These are phyloP conservation scores for Trichacis sp. DNA, from an alignment of 2,888 invertebrate species.

Conservation along the genomic window DNA sequence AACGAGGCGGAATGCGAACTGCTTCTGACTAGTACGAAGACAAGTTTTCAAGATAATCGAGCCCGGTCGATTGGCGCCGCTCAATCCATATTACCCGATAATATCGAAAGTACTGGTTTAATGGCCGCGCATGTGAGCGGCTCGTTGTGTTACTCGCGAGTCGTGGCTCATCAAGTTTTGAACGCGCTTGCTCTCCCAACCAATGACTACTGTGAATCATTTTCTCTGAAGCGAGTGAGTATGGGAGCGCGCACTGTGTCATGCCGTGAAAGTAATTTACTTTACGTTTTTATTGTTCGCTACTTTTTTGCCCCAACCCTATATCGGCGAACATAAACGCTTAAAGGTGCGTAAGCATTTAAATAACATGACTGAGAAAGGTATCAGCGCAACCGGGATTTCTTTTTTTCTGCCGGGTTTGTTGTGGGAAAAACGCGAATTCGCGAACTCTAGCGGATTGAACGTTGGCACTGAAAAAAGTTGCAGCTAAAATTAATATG, in stretches of 20 bases:
- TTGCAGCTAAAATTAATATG: too few species aligned
- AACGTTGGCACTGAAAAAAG: too few species aligned
- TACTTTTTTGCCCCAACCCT: neutral
- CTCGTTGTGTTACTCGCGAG: neutral
- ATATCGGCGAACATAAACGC: neutral
- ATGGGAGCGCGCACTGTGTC: slow-evolving; percentile 2
- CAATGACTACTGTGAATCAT: slow-evolving; percentile 10
- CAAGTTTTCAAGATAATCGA: slow-evolving; percentile 30
- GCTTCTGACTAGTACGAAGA: slow-evolving; percentile 10
- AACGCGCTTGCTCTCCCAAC: neutral
- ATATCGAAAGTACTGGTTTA: slow-evolving; percentile 33
- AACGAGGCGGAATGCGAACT: slow-evolving; percentile 29
- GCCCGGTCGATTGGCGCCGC: slow-evolving; percentile 31
- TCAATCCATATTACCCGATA: slow-evolving; percentile 40
- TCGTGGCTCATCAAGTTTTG: neutral
- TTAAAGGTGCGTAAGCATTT: neutral
- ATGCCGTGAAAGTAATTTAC: slow-evolving; percentile 1
- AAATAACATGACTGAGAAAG: neutral
- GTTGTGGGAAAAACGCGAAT: neutral
- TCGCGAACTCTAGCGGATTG: neutral
- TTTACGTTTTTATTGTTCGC: slow-evolving; percentile 4
- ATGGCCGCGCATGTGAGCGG: slow-evolving; percentile 14
- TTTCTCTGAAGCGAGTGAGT: slow-evolving; percentile 3
- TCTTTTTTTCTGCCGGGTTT: neutral
- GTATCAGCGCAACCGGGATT: neutral